Base-by-base conservation (phyloP, 2,113 vertebrate species). In the Gymnorhina tibicen region DNA sequence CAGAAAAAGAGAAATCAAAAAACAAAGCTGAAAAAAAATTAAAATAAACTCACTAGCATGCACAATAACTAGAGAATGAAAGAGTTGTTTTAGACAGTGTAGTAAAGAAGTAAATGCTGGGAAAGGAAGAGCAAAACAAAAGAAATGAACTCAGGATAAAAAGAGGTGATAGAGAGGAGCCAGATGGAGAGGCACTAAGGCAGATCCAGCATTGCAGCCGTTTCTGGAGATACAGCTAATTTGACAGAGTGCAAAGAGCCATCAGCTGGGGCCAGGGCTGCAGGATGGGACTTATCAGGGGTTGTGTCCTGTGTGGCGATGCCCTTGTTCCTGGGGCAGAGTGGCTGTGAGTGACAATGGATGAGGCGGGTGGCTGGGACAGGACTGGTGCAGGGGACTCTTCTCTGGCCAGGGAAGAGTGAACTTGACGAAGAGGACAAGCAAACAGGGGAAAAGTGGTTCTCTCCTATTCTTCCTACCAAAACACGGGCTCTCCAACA, bases 381-480 rank as follows among this genome's bases (percentile, higher is more conserved):
- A 42, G 0, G 0, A 59, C 19, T 72, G 20, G 30, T 44, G 17
- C 10, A 11, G n/a, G n/a, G 28, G 24, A 33, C 8, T 12, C 16
- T 52, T 23, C 39, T 87, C 55, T 88, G 52, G 41, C 18, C 75
- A 76, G 47, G 59, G 37, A 91, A 81, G 8, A 2, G 33, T 42
- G 30, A 93, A 39, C n/a, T 30, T 79, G 11, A 75, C 33, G 33
- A 67, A 91, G 20, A 35, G 21, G 58, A 24, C 28, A 82, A 78
- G 32, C 1, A 1, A 85, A 79, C 5, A 9, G 35, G 16, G 19
- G 32, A 66, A 75, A 85, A 67, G 15, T 35, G 23, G 2, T 63
- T 72, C 24, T 59, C 62, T 82, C 39, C 8, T 41, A 69, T 91
- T 55, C 56, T 55, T 93, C 56, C 39, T 66, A 50, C 6, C 0